A percentile compares a stretch with the other conserved stretches of the same genome.
These are phyloP conservation scores for Tenebrosternarchus preto DNA, from an alignment of 2,113 vertebrate species.

Conservation along the genomic window DNA sequence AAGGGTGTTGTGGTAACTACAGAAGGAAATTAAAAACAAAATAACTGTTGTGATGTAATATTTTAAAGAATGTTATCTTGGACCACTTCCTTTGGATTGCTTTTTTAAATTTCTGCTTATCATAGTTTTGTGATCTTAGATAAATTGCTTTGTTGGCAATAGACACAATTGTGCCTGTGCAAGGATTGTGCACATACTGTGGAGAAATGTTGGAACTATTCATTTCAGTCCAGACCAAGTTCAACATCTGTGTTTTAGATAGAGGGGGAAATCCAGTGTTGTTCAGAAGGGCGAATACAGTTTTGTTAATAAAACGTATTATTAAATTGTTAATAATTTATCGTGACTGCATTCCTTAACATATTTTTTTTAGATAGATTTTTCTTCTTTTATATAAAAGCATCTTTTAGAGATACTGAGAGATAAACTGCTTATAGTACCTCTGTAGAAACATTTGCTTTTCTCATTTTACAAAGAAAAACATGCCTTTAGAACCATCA, in stretches of 20 bases:
- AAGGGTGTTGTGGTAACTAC: background rate
- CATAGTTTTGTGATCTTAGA: background rate
- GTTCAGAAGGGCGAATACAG: background rate
- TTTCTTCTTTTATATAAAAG: background rate
- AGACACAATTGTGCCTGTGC: background rate
- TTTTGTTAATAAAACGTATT: slow-evolving; percentile 10
- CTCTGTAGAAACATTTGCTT: background rate
- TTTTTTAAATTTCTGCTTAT: background rate
- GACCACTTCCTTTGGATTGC: background rate
- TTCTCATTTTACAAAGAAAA: background rate
- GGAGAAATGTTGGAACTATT: background rate
- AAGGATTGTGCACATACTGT: background rate
- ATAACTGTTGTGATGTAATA: background rate
- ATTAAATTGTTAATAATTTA: too few species aligned
- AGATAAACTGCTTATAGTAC: background rate
- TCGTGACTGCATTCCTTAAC: background rate
- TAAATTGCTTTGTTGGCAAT: background rate
- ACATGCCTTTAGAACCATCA: background rate
- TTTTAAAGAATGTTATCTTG: background rate
- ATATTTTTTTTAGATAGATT: slow-evolving; percentile 20
- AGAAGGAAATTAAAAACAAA: background rate
- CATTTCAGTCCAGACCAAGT: background rate
- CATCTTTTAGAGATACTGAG: background rate
- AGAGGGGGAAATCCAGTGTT: background rate
- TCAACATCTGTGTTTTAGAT: slow-evolving; percentile 17